Evolutionary conservation across 2,113 vertebrate genomes (phyloP).

Genomic region (Egretta garzetta): DNA sequence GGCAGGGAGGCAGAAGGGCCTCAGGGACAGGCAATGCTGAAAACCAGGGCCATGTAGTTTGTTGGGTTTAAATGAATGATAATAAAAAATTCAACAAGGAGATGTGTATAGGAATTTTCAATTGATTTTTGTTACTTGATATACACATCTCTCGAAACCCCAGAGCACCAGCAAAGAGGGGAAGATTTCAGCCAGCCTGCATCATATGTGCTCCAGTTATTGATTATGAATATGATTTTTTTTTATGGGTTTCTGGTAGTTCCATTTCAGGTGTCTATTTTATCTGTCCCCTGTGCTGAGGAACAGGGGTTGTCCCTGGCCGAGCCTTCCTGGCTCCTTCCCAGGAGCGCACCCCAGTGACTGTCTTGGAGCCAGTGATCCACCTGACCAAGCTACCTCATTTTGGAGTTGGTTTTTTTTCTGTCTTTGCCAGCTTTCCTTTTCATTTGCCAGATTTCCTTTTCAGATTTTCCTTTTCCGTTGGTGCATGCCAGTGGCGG

Average conservation of each 20-base stretch:
- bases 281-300: neutral
- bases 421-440: neutral
- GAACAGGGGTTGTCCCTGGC: neutral
- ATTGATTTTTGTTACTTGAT: neutral
- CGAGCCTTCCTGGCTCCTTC: neutral
- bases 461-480: neutral
- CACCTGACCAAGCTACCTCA: neutral
- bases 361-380: fast-evolving
- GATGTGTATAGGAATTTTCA: neutral
- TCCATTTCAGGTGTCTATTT: neutral
- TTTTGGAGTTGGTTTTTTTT: neutral
- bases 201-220: neutral
- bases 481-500: too few species aligned
- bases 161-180: neutral
- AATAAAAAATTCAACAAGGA: neutral
- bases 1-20: neutral
- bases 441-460: neutral
- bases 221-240: neutral
- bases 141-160: neutral
- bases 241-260: neutral
- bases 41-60: neutral
- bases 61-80: neutral
- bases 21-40: fast-evolving
- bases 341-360: neutral
- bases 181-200: neutral